These are phyloP conservation scores for Rhynchonycteris naso DNA, from an alignment of 2,797 vertebrate species.

Conservation along the genomic window DNA sequence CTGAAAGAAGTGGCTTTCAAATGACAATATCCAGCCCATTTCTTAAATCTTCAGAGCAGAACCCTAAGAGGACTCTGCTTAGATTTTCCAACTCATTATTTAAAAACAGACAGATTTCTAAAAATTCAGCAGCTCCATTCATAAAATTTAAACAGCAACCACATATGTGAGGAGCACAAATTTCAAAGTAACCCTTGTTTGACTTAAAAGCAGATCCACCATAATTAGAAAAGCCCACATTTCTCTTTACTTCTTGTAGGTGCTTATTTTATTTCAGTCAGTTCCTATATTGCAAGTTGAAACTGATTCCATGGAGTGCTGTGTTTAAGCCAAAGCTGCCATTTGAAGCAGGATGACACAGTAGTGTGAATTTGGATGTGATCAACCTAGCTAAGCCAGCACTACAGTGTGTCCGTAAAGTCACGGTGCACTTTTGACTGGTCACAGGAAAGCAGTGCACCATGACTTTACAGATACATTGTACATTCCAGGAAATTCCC, in stretches of 20 bases:
- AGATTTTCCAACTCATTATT: background rate
- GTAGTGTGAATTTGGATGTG: background rate
- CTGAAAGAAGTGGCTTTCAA: slow-evolving; percentile 24
- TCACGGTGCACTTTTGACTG: no score
- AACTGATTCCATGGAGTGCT: background rate
- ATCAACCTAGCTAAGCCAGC: background rate
- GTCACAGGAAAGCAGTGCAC: no score
- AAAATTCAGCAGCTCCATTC: background rate
- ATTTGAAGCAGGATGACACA: background rate
- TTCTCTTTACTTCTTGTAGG: background rate
- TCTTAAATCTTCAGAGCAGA: slow-evolving; percentile 49
- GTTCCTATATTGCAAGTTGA: background rate
- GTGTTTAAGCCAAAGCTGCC: background rate
- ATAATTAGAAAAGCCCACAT: background rate
- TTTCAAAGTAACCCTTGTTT: background rate
- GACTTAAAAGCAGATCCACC: background rate
- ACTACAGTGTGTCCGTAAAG: no score
- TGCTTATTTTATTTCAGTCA: background rate
- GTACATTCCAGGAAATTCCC: background rate
- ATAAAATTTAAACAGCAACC: slow-evolving; percentile 25
- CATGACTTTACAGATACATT: no score
- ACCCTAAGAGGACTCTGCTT: background rate
- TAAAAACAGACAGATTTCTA: background rate
- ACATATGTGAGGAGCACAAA: background rate
- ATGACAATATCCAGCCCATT: background rate